Conservation (phyloP, 1,140 invertebrate species). For the Medauroidea extradentata region DNA sequence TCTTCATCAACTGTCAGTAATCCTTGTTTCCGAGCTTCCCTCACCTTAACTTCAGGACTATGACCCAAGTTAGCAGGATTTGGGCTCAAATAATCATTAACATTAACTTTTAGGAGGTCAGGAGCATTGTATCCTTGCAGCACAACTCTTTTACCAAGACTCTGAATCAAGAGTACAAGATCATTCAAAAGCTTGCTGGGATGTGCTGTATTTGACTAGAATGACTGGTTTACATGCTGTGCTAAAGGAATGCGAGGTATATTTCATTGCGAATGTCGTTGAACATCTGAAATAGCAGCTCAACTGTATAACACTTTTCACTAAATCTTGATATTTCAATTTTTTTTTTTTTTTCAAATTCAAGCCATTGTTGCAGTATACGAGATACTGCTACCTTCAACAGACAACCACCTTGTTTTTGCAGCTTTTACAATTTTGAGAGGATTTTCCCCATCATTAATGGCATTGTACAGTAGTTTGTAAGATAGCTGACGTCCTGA, state of each 20-base stretch:
- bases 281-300: conserved; percentile 28
- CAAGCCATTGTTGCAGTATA: conserved; percentile 37
- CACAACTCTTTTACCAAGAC: conserved; percentile 11
- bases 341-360: conserved; percentile 37
- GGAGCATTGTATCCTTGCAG: conserved; percentile 11
- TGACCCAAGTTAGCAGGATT: conserved; percentile 16
- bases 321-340: conserved; percentile 23
- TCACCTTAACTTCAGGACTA: conserved; percentile 14
- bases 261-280: conserved; percentile 20
- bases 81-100: conserved; percentile 15
- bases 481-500: conserved; percentile 23
- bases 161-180: conserved; percentile 14
- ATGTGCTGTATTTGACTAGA: conserved; percentile 26
- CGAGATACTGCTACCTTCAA: conserved; percentile 30
- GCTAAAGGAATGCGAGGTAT: conserved; percentile 15
- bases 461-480: conserved; percentile 31
- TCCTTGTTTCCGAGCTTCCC: neutral
- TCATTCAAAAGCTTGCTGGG: conserved; percentile 21
- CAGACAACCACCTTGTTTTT: conserved; percentile 39
- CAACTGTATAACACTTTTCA: conserved; percentile 28
- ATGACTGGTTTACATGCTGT: conserved; percentile 24
- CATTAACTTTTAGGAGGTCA: conserved; percentile 3
- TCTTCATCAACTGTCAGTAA: neutral
- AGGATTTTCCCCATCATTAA: conserved; percentile 36
- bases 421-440: conserved; percentile 35